Percentiles rank a stretch among this genome's conserved stretches.
These are phyloP conservation scores for Lagopus muta DNA, from an alignment of 2,113 vertebrate genomes.

Conservation along the genomic window DNA sequence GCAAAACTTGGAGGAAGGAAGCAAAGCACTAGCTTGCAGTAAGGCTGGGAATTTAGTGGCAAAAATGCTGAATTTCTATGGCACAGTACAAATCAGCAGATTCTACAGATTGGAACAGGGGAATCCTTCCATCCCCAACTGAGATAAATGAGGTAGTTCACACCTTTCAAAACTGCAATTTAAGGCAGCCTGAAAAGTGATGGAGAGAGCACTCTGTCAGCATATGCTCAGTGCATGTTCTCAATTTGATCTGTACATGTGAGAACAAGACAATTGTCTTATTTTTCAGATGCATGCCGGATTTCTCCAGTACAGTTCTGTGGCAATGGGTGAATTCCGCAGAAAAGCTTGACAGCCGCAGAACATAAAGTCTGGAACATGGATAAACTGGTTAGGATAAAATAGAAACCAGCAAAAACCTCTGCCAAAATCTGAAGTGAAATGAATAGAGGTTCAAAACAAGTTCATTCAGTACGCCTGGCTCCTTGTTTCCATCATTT, in stretches of 20 bases:
- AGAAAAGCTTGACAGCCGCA: constrained; percentile 46
- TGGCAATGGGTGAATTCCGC: constrained; percentile 13
- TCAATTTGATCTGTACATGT: not conserved
- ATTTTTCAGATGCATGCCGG: not conserved
- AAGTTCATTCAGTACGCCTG: constrained; percentile 55
- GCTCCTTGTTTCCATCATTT: constrained; percentile 64
- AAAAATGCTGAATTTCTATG: not conserved
- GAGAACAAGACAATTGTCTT: not conserved
- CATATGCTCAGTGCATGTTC: not conserved
- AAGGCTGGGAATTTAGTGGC: not conserved
- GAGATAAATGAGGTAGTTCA: constrained; percentile 45
- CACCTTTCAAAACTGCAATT: not conserved
- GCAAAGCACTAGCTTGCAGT: not conserved
- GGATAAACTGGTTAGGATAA: constrained; percentile 62
- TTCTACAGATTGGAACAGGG: constrained; percentile 4
- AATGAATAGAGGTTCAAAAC: constrained; percentile 73
- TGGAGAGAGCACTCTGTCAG: not conserved
- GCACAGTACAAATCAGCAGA: not conserved
- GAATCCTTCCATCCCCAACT: constrained; percentile 20
- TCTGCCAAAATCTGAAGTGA: constrained; percentile 54
- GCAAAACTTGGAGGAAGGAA: not conserved
- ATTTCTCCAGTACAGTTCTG: constrained; percentile 33
- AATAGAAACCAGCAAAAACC: constrained; percentile 49
- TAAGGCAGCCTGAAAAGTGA: constrained; percentile 7
- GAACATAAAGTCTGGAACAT: constrained; percentile 55